Percentiles rank a stretch among this genome's conserved stretches.
These are phyloP conservation scores for Tolypeutes matacus DNA, from an alignment of 2,797 vertebrate genomes.

Conservation along the genomic window DNA sequence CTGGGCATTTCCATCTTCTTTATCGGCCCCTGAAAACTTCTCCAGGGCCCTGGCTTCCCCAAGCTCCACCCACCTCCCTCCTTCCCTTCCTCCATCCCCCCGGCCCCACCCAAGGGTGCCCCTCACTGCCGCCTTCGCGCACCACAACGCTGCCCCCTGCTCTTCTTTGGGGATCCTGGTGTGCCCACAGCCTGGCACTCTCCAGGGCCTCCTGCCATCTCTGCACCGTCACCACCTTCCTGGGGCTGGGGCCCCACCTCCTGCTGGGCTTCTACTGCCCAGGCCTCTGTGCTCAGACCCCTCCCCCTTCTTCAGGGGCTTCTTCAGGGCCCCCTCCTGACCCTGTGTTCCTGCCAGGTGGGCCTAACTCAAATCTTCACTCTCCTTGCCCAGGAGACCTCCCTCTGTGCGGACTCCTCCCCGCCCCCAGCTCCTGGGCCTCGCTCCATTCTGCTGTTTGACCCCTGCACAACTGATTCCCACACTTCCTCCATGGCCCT, in stretches of 20 bases:
- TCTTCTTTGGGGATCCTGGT: not conserved
- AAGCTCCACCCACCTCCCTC: not conserved
- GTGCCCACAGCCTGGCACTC: not conserved
- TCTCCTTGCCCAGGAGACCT: not conserved
- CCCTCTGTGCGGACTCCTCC: not conserved
- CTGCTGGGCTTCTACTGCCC: not conserved
- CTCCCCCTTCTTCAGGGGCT: not conserved
- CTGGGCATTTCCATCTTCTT: not conserved
- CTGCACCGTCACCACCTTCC: not conserved
- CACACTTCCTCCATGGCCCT: not conserved
- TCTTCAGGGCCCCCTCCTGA: not conserved
- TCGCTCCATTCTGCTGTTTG: not conserved
- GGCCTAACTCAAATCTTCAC: not conserved
- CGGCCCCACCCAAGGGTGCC: not conserved
- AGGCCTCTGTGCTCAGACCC: too few relatives aligned
- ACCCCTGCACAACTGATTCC: not conserved
- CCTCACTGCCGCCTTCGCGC: not conserved
- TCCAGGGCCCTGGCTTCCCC: not conserved
- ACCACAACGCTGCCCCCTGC: not conserved
- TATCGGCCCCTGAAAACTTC: not conserved
- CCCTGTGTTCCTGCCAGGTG: too few relatives aligned
- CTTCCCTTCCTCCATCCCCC: not conserved
- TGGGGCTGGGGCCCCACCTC: not conserved
- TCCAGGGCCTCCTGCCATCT: fast-evolving
- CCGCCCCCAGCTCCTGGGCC: not conserved